Percentiles rank a stretch among this genome's conserved stretches.
These are phyloP conservation scores for Tragelaphus strepsiceros DNA, from an alignment of 2,113 vertebrate genomes.

Conservation along the genomic window DNA sequence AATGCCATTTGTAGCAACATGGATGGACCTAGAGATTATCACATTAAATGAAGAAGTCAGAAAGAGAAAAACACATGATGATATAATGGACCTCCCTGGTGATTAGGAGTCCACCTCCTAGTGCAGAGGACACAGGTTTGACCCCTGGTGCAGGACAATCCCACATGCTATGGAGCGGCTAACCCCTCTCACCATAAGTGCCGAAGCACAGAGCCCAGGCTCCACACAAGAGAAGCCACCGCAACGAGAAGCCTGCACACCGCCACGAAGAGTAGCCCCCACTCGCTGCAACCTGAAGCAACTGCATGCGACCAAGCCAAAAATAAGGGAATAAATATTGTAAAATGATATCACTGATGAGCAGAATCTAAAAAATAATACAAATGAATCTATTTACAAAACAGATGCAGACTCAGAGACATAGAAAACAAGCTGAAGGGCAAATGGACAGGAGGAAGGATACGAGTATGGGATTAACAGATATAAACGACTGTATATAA, in stretches of 20 bases:
- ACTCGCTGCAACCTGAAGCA: not conserved
- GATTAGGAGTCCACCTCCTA: not conserved
- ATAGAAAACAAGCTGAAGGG: not conserved
- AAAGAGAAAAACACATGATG: not conserved
- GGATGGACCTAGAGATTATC: not conserved
- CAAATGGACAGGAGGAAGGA: not conserved
- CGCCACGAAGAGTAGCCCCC: accelerated
- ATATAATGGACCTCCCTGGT: not conserved
- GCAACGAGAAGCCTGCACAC: not conserved
- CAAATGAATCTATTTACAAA: not conserved
- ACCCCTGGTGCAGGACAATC: not conserved
- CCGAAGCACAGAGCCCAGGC: not conserved
- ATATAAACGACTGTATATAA: too few species aligned
- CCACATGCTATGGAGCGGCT: not conserved
- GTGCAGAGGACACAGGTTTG: not conserved
- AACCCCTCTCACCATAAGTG: not conserved
- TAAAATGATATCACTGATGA: not conserved
- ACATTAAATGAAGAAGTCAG: not conserved
- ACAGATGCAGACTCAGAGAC: not conserved
- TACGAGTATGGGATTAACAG: not conserved
- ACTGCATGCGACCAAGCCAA: not conserved
- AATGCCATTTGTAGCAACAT: not conserved
- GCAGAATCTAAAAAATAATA: not conserved
- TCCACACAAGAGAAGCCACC: not conserved
- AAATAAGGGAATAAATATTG: not conserved